Percentiles rank a stretch among this genome's conserved stretches.
phyloP scores from a whole-genome alignment of 2,797 vertebrate species.

The Leucoraja ocellata region DNA sequence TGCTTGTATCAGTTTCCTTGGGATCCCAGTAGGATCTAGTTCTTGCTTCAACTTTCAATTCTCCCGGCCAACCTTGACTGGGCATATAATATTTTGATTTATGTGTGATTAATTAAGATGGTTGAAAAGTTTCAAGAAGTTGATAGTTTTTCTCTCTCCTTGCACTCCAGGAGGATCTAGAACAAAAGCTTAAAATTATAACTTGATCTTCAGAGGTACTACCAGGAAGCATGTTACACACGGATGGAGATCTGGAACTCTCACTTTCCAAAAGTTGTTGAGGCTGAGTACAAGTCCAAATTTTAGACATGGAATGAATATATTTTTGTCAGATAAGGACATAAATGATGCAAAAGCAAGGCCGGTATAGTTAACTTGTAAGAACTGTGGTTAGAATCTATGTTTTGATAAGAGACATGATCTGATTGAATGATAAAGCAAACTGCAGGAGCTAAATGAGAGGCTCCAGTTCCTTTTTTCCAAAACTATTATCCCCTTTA shows the following conservation, averaged over 20 bases:
- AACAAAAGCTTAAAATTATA: too few relatives aligned
- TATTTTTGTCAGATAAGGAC: neutral
- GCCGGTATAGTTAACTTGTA: neutral
- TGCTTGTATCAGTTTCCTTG: neutral
- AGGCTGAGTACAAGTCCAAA: neutral
- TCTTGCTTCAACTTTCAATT: neutral
- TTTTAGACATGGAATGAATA: neutral
- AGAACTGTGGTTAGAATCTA: too few relatives aligned
- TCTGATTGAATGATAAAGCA: neutral
- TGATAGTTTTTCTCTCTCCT: too few relatives aligned
- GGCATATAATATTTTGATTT: neutral
- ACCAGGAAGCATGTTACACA: too few relatives aligned
- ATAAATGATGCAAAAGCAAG: neutral
- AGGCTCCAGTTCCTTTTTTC: neutral
- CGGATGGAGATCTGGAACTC: neutral
- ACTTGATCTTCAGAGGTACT: too few relatives aligned
- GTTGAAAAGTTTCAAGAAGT: too few relatives aligned
- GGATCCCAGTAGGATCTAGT: neutral
- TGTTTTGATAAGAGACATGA: neutral
- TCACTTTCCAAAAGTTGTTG: neutral
- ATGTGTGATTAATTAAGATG: too few relatives aligned
- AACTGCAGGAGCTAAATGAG: neutral
- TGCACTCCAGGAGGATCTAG: too few relatives aligned
- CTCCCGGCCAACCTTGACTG: neutral
- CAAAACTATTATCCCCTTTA: neutral